phyloP scores from a whole-genome alignment of 2,888 invertebrate genomes.

The Salpingus planirostris region DNA sequence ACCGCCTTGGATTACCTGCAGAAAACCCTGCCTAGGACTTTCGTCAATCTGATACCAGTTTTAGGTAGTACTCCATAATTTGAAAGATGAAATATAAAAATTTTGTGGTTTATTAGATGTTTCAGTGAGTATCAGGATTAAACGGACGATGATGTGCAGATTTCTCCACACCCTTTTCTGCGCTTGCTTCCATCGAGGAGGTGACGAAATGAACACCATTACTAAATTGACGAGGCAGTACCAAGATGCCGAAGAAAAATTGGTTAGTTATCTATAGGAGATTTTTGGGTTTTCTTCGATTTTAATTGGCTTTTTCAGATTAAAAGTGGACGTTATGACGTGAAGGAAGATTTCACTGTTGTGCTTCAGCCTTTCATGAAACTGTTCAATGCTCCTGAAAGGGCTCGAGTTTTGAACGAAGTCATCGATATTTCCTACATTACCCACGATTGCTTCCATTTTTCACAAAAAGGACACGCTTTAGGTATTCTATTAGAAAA shows the following conservation, averaged over 20 bases:
- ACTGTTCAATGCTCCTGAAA: constrained; percentile 54
- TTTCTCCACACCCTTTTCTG: constrained; percentile 64
- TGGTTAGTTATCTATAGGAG: constrained; percentile 41
- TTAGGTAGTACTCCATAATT: too few species aligned
- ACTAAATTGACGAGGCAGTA: constrained; percentile 53
- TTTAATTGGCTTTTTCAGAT: not conserved
- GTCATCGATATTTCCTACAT: constrained; percentile 62
- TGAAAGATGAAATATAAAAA: not conserved
- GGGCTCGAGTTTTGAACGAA: constrained; percentile 44
- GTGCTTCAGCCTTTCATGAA: constrained; percentile 65
- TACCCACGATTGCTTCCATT: constrained; percentile 71
- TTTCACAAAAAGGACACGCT: constrained; percentile 72
- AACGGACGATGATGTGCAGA: constrained; percentile 56
- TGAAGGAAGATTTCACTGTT: constrained; percentile 60
- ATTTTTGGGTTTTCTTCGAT: not conserved
- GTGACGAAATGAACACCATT: constrained; percentile 50
- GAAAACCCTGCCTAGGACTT: constrained; percentile 55
- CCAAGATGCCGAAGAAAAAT: constrained; percentile 54
- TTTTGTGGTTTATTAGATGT: constrained; percentile 48
- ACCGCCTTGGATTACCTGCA: constrained; percentile 59
- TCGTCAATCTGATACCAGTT: constrained; percentile 62
- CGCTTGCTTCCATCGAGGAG: constrained; percentile 58
- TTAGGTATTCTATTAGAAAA: too few species aligned
- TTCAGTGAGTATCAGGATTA: constrained; percentile 58
- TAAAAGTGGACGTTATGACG: constrained; percentile 54